phyloP scores from a whole-genome alignment of 2,797 vertebrate genomes.

The Enteromius viviparus region DNA sequence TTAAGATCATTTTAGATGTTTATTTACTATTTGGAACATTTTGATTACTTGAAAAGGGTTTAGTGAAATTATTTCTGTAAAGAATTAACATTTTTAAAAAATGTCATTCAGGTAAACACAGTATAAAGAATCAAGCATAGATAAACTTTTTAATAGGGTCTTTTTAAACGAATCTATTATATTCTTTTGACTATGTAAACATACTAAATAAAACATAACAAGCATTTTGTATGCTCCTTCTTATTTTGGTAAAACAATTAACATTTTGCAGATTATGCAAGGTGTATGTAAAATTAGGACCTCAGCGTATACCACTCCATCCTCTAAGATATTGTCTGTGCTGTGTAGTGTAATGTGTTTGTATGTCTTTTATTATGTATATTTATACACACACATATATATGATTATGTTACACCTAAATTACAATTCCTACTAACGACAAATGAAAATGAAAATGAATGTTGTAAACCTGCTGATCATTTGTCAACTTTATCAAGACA shows the following conservation, averaged over 20 bases:
- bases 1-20: background rate
- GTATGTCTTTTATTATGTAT: background rate
- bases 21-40: background rate
- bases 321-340: conserved; percentile 16
- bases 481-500: background rate
- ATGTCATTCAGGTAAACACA: no score
- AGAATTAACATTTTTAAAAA: no score
- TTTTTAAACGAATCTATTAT: no score
- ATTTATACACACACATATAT: no score
- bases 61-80: accelerated
- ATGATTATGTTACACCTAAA: background rate
- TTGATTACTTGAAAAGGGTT: background rate
- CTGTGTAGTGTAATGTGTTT: background rate
- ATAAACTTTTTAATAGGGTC: no score
- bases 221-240: no score
- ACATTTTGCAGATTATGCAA: no score
- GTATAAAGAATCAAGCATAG: no score
- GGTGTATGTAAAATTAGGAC: no score
- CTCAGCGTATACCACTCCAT: background rate
- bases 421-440: background rate
- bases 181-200: no score
- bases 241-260: no score
- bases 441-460: background rate
- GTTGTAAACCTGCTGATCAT: background rate
- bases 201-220: no score